These are phyloP conservation scores for Heterodera schachtii DNA, from an alignment of 1,140 invertebrate species.

Conservation along the genomic window DNA sequence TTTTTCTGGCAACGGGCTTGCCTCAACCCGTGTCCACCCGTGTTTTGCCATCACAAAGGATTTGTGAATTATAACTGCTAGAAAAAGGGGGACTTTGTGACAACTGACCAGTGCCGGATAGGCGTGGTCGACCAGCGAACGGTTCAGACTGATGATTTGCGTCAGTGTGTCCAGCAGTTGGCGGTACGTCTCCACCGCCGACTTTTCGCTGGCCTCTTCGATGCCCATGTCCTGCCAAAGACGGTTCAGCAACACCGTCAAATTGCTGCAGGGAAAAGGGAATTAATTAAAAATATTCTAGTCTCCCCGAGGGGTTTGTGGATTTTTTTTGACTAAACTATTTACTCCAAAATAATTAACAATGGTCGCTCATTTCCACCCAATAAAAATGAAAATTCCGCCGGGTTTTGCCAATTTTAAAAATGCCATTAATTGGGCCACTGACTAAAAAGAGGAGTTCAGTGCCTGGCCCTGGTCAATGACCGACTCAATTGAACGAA, in stretches of 20 bases:
- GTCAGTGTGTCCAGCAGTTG: conserved; percentile 56
- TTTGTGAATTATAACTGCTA: too few species aligned
- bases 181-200: conserved; percentile 43
- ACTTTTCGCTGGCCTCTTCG: conserved; percentile 34
- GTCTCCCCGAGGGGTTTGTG: too few species aligned
- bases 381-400: too few species aligned
- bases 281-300: too few species aligned
- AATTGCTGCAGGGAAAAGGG: conserved; percentile 45
- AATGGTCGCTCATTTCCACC: too few species aligned
- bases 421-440: not conserved
- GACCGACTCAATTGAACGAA: not conserved
- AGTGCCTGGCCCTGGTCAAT: conserved; percentile 4
- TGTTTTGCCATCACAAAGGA: too few species aligned
- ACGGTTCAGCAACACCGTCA: conserved; percentile 47
- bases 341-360: too few species aligned
- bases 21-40: too few species aligned
- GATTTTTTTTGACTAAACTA: too few species aligned
- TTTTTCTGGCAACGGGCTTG: too few species aligned
- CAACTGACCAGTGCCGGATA: conserved; percentile 44
- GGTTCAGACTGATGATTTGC: conserved; percentile 57
- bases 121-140: conserved; percentile 55
- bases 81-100: not conserved
- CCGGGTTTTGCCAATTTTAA: not conserved
- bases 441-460: conserved; percentile 7
- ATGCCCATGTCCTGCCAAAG: conserved; percentile 51